Base-by-base conservation (phyloP, 1,140 invertebrate genomes). In the Antheraea pernyi region DNA sequence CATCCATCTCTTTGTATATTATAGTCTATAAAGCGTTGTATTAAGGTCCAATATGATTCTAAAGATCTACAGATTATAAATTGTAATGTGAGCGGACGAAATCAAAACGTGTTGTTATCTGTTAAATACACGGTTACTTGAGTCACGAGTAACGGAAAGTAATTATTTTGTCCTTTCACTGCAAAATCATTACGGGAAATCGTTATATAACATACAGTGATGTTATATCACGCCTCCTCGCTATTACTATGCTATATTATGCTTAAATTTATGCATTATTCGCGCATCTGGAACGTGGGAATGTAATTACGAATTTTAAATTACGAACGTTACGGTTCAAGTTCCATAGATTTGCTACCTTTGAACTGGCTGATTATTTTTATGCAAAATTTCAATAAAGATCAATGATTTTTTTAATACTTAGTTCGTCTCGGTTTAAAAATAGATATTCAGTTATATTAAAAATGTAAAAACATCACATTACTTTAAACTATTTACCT, bases 201-300 rank as follows among this genome's bases (percentile, higher is more conserved):
- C 46, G 16, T 53, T 9, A 53, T 53, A 53, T 53, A 53, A 53
- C 16, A 53, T 53, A 53, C 16, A 53, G 16, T 53, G 46, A 53
- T 53, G 46, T 53, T 53, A 53, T 53, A 53, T 53, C 11, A 53
- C 46, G 16, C 5, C 5, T 16, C 16, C 16, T 53, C 16, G 0
- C 10, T 0, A 53, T 16, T 53, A 53, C 46, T 53, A 53, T 53
- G 16, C 11, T 53, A 16, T 63, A 7, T 36, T 36, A 63, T 63
- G 61, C 61, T 63, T 19, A 2, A 36, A 30, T 59, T 42, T 70
- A 39, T 37, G 58, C 61, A 19, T 36, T 59, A 7, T 63, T 42
- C 30, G 39, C 48, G 30, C 60, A 68, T 67, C 22, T 42, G 53
- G 66, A 72, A 62, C 53, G 62, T 72, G 70, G 59, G 70, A 68